Conservation (phyloP, 2,888 invertebrate genomes). For the Schizaphis graminum region DNA sequence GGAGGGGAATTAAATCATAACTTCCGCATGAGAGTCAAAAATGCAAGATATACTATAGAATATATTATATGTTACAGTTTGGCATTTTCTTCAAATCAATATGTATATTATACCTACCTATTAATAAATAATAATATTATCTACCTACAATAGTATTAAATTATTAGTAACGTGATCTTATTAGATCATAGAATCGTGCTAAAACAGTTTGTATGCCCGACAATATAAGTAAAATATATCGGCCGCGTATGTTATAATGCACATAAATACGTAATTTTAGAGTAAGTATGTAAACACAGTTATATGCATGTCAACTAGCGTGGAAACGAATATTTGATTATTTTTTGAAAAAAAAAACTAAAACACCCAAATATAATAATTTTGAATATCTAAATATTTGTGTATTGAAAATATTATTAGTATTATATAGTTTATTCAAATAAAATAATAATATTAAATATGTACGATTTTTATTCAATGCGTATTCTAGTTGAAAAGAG, state of each 20-base stretch:
- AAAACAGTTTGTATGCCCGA: neutral
- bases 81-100: neutral
- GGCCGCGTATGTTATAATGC: neutral
- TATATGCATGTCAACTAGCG: neutral
- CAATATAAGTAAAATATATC: neutral
- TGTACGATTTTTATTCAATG: constrained; percentile 26
- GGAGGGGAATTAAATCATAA: neutral
- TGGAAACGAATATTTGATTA: neutral
- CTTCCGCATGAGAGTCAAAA: neutral
- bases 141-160: neutral
- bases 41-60: neutral
- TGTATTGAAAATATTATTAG: constrained; percentile 3
- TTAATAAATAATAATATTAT: neutral
- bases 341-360: neutral
- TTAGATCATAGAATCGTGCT: neutral
- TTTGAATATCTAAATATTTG: constrained; percentile 25
- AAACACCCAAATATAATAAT: neutral
- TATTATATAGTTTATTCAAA: neutral
- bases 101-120: neutral
- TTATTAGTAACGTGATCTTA: neutral
- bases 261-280: neutral
- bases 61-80: neutral
- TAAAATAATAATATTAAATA: constrained; percentile 13
- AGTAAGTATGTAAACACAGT: neutral
- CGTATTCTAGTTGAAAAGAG: neutral